Conservation (phyloP, 2,888 invertebrate genomes). For the Prosopocoilus inquinatus region DNA sequence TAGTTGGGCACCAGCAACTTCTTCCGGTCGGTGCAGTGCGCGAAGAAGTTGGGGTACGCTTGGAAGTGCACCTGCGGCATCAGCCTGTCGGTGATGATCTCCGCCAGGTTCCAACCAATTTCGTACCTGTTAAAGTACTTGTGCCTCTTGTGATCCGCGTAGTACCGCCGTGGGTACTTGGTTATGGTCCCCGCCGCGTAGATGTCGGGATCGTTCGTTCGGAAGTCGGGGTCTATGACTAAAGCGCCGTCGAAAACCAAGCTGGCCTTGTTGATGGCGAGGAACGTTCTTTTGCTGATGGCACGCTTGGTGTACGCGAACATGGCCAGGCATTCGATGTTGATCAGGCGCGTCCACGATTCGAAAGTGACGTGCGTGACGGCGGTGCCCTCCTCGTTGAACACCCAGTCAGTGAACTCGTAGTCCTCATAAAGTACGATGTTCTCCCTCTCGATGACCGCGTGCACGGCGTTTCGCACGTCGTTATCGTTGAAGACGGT, state of each 20-base stretch:
- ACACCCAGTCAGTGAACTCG: conserved; percentile 57
- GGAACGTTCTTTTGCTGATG: conserved; percentile 46
- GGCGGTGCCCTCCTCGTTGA: conserved; percentile 13
- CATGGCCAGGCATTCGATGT: conserved; percentile 56
- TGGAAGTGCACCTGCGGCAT: conserved; percentile 10
- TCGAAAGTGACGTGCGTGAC: conserved; percentile 54
- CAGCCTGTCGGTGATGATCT: conserved; percentile 25
- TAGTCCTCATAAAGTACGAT: conserved; percentile 55
- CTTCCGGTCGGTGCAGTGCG: not conserved
- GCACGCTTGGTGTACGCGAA: conserved; percentile 59
- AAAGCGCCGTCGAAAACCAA: conserved; percentile 64
- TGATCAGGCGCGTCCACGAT: conserved; percentile 49
- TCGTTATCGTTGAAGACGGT: conserved; percentile 47
- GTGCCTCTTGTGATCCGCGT: conserved; percentile 55
- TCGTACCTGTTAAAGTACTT: conserved; percentile 61
- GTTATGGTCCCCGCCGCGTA: conserved; percentile 66
- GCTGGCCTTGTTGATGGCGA: conserved; percentile 56
- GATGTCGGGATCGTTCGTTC: conserved; percentile 65
- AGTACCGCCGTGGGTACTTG: conserved; percentile 60
- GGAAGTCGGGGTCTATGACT: conserved; percentile 60
- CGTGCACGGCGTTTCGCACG: conserved; percentile 55
- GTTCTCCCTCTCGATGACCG: conserved; percentile 39
- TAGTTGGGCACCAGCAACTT: conserved; percentile 41
- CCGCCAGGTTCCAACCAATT: conserved; percentile 59
- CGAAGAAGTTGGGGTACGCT: not conserved